Percentiles rank a stretch among this genome's conserved stretches.
Conservation (phyloP, 2,113 vertebrate species). For the Colistium nudipinnis region DNA sequence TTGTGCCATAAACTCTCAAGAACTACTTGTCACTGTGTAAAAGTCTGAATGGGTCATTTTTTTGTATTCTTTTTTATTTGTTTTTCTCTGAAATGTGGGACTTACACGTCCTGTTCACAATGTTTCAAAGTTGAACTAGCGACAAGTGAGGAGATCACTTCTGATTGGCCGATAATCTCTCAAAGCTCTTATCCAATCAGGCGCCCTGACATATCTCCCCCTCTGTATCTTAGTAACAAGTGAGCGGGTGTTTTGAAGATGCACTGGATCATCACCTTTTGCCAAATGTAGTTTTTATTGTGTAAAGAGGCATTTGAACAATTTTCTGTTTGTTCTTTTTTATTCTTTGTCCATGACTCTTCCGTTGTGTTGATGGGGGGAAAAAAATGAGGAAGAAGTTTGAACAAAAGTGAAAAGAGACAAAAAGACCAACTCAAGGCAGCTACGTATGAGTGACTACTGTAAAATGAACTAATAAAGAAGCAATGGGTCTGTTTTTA, state of each 20-base stretch:
- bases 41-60: conserved; percentile 30
- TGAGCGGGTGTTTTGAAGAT: conserved; percentile 47
- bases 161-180: conserved; percentile 55
- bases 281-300: conserved; percentile 80
- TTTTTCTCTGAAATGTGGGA: conserved; percentile 25
- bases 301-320: conserved; percentile 72
- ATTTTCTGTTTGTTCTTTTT: conserved; percentile 60
- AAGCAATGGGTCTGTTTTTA: conserved; percentile 82
- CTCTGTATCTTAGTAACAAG: conserved; percentile 38
- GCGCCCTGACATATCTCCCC: conserved; percentile 29
- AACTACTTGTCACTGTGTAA: conserved; percentile 28
- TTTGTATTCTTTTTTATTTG: conserved; percentile 38
- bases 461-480: conserved; percentile 85
- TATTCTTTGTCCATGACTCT: conserved; percentile 74
- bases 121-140: conserved; percentile 18
- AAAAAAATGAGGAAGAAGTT: conserved; percentile 70
- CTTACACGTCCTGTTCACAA: conserved; percentile 1
- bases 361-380: conserved; percentile 76
- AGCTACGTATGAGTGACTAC: conserved; percentile 86
- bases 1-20: conserved; percentile 67
- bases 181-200: conserved; percentile 69
- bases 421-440: conserved; percentile 80
- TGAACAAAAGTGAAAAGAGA: conserved; percentile 68
- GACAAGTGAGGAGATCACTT: conserved; percentile 41
- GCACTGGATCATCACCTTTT: conserved; percentile 75